Conservation (phyloP, 2,888 invertebrate species). For the Halocaridina rubra region DNA sequence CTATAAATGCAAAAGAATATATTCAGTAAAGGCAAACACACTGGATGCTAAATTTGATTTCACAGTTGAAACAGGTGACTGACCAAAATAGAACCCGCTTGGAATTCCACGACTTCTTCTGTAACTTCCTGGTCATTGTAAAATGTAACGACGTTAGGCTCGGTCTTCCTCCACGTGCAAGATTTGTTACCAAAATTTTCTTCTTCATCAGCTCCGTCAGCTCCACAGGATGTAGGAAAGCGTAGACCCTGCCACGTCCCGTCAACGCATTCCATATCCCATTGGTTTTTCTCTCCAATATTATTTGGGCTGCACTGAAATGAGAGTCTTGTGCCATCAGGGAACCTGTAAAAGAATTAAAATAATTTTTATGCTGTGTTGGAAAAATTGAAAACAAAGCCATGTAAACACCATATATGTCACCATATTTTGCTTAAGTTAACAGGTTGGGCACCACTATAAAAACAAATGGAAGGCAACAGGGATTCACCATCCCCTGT, state of each 20-base stretch:
- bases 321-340: slow-evolving; percentile 84
- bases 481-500: too few species aligned
- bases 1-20: too few species aligned
- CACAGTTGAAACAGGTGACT: too few species aligned
- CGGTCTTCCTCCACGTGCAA: slow-evolving; percentile 81
- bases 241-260: slow-evolving; percentile 48
- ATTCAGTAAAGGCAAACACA: too few species aligned
- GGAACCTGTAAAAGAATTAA: slow-evolving; percentile 71
- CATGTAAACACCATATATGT: too few species aligned
- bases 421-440: too few species aligned
- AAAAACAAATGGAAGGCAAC: too few species aligned
- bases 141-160: slow-evolving; percentile 83
- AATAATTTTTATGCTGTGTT: too few species aligned
- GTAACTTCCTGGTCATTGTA: slow-evolving; percentile 83
- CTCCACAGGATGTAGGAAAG: slow-evolving; percentile 33
- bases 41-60: too few species aligned
- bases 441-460: too few species aligned
- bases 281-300: slow-evolving; percentile 79
- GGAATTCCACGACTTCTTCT: slow-evolving; percentile 82
- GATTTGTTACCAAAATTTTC: slow-evolving; percentile 74
- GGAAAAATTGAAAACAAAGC: too few species aligned
- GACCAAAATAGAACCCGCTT: slow-evolving; percentile 78
- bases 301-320: slow-evolving; percentile 80
- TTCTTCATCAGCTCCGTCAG: slow-evolving; percentile 57
- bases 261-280: slow-evolving; percentile 71